A percentile compares a stretch with the other conserved stretches of the same genome.
Evolutionary conservation across 2,113 vertebrate species (phyloP).

Genomic region (Laticauda colubrina): DNA sequence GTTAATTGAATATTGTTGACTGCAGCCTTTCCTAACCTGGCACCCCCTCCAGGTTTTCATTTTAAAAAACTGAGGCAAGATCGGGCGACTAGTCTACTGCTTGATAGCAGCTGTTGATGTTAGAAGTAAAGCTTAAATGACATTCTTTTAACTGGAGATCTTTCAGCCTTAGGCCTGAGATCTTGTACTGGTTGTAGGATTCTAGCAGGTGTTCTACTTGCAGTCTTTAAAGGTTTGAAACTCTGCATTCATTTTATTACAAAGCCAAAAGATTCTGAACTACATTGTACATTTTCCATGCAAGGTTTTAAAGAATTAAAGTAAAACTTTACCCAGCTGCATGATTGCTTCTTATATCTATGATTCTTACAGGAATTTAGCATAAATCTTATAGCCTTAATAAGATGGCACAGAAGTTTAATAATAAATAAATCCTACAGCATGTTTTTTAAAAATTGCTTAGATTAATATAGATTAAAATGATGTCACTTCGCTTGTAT

Average conservation of each 20-base stretch:
- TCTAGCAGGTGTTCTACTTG: background rate
- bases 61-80: background rate
- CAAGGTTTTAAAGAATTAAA: background rate
- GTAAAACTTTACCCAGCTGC: background rate
- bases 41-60: background rate
- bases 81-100: background rate
- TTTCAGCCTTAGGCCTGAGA: background rate
- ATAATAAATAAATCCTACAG: background rate
- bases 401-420: background rate
- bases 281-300: background rate
- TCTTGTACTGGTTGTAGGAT: background rate
- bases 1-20: background rate
- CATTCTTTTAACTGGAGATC: background rate
- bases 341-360: background rate
- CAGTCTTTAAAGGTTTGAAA: background rate
- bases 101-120: background rate
- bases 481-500: background rate
- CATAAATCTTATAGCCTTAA: background rate
- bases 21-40: background rate
- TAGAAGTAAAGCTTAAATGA: background rate
- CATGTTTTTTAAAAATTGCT: background rate
- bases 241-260: background rate
- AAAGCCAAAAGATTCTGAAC: background rate
- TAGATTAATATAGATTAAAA: background rate
- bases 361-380: background rate